A percentile compares a stretch with the other conserved stretches of the same genome.
Conservation (phyloP, 2,888 invertebrate species). For the Blastobasis lacticolella region DNA sequence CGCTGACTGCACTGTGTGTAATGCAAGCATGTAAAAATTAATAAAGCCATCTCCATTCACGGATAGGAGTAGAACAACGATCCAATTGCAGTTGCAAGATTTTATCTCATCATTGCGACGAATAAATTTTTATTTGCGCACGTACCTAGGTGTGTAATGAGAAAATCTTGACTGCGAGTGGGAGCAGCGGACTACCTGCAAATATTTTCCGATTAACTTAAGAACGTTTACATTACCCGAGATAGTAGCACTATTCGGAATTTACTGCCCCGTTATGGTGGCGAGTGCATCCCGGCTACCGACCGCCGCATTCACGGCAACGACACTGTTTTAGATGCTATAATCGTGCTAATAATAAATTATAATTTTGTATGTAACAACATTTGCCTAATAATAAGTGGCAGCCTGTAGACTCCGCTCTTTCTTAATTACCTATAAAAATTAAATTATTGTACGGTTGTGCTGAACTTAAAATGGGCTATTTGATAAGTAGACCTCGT, state of each 20-base stretch:
- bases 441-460: too few relatives aligned
- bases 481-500: too few relatives aligned
- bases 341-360: neutral
- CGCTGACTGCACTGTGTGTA: too few relatives aligned
- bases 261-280: constrained; percentile 57
- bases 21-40: too few relatives aligned
- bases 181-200: constrained; percentile 19
- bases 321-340: constrained; percentile 11
- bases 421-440: too few relatives aligned
- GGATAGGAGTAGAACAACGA: too few relatives aligned
- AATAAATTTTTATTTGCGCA: neutral
- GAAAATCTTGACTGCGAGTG: constrained; percentile 2
- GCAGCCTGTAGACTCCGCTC: too few relatives aligned
- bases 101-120: neutral
- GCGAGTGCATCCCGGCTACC: constrained; percentile 50
- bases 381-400: neutral
- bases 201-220: constrained; percentile 58
- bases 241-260: constrained; percentile 55
- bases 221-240: constrained; percentile 53
- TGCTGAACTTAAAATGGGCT: too few relatives aligned
- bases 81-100: too few relatives aligned
- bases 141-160: neutral
- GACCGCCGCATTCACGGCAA: constrained; percentile 24
- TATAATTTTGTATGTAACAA: neutral
- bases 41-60: too few relatives aligned